Evolutionary conservation across 1,140 invertebrate genomes (phyloP).

Genomic region (Ptiloglossa arizonensis): DNA sequence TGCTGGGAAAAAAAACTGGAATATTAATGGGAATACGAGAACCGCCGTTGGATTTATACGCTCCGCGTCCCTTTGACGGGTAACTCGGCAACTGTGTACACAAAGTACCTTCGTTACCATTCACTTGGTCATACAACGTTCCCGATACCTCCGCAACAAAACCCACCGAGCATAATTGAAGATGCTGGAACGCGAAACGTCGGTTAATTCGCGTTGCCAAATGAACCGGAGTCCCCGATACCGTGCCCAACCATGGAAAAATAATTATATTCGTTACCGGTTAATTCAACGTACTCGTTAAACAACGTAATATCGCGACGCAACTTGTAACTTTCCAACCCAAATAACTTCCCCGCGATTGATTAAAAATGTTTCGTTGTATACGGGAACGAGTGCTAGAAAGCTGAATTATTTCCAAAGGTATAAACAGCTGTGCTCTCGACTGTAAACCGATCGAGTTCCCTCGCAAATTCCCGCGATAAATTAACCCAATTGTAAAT

Average conservation of each 20-base stretch:
- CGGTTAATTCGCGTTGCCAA: not conserved
- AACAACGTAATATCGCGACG: no score
- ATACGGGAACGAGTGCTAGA: not conserved
- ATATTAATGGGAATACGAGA: constrained; percentile 30
- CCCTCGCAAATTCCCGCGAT: no score
- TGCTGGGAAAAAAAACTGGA: constrained; percentile 25
- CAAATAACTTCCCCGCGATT: not conserved
- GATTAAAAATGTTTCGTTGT: not conserved
- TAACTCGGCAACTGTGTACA: not conserved
- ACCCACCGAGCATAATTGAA: not conserved
- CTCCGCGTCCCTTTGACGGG: not conserved
- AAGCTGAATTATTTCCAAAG: not conserved
- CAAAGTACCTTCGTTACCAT: constrained; percentile 25
- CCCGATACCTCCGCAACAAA: not conserved
- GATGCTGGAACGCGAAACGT: not conserved
- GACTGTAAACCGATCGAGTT: not conserved
- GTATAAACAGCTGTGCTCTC: not conserved
- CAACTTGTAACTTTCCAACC: not conserved
- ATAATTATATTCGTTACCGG: no score
- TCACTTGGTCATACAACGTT: not conserved
- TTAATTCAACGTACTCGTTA: not conserved
- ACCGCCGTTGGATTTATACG: not conserved
- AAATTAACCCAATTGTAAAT: not conserved
- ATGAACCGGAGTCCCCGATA: not conserved
- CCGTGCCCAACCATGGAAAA: no score